Base-by-base conservation (phyloP, 2,113 vertebrate genomes). In the Alethe diademata region DNA sequence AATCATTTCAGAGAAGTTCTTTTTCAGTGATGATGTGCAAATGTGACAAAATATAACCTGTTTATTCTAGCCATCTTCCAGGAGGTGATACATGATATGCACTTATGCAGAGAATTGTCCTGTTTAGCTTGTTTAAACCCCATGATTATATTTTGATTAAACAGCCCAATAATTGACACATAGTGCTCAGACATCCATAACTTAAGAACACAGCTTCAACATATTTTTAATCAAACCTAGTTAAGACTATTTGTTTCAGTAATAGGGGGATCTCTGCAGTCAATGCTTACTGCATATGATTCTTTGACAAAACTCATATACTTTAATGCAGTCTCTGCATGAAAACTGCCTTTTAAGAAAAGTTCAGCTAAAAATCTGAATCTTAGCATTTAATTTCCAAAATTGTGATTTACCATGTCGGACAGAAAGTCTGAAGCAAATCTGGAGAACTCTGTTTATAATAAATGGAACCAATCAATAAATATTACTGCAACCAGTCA, bases 401-500 rank as follows among this genome's bases (percentile, higher is more conserved):
- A 70, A 81, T 25, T 6, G 17, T 4, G 3, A 88, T 45, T 47
- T 92, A 66, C 64, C 8, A 2, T n/a, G 50, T 81, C 31, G 83
- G 70, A 47, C 35, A 71, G 66, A 66, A 78, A 48, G n/a, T 61
- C 57, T 82, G 62, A 88, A 78, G 48, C 28, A 92, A 79, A 81
- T 61, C 51, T 69, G 70, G 42, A 96, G 61, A 86, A 76, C 70
- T 72, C 28, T 79, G 40, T 90, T 84, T 42, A 71, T 74, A 95
- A 93, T 78, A 92, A 82, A 71, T 23, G 2, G 36, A 93, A 35
- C 64, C 64, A 95, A 94, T 42, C 3, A 12, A 81, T 83, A 96
- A 86, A 69, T 57, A 85, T 42, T 75, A 82, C 74, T 92, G 67
- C 83, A 96, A 65, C 51, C 64, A 92, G 53, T 86, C 82, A 92